Conservation (phyloP, 2,888 invertebrate genomes). For the Thera obeliscata region DNA sequence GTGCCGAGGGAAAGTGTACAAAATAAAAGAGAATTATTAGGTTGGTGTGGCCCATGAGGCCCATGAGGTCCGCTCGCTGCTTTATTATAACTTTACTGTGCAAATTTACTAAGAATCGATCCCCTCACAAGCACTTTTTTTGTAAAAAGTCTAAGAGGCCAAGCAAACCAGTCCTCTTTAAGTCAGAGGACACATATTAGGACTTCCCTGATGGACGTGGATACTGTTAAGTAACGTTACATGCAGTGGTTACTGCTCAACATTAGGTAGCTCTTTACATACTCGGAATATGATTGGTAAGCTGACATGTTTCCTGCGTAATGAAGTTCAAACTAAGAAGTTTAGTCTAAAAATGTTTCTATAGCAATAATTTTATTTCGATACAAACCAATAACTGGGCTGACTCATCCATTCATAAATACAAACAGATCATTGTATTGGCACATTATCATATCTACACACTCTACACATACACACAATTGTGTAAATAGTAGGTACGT, state of each 20-base stretch:
- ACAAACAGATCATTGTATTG: not conserved
- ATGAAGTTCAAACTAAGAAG: not conserved
- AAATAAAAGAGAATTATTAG: not conserved
- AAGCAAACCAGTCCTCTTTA: no score
- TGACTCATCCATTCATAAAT: not conserved
- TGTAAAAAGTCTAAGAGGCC: no score
- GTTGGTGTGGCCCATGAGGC: not conserved
- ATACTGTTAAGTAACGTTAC: not conserved
- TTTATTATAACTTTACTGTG: no score
- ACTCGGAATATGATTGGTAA: not conserved
- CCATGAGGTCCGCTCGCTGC: no score
- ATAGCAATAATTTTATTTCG: not conserved
- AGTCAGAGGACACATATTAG: no score
- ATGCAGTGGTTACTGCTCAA: no score
- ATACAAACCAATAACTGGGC: constrained; percentile 1
- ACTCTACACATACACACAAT: not conserved
- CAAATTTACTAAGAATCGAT: no score
- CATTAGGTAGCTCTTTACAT: not conserved
- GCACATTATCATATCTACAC: not conserved
- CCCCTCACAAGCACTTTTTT: no score
- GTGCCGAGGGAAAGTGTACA: not conserved
- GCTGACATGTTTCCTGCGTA: not conserved
- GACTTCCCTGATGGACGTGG: no score
- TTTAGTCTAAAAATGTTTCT: not conserved
- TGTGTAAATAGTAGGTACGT: not conserved